Percentiles rank a stretch among this genome's conserved stretches.
Evolutionary conservation across 2,888 invertebrate genomes (phyloP).

Genomic region (Drosophila pegasa): DNA sequence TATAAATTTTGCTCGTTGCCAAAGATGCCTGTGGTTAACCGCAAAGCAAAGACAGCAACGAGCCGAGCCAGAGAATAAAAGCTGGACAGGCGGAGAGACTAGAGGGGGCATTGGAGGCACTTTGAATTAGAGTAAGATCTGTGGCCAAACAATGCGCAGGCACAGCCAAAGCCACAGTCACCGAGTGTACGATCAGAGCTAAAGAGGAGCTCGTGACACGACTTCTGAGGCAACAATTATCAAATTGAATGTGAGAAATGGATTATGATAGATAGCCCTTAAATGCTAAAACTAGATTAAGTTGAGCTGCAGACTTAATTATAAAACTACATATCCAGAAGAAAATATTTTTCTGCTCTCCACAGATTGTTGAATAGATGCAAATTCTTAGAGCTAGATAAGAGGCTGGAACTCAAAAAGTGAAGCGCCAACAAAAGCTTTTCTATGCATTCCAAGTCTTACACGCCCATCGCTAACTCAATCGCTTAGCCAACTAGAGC

Average conservation of each 20-base stretch:
- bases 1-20: conserved; percentile 73
- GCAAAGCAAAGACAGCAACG: conserved; percentile 37
- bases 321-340: too few relatives aligned
- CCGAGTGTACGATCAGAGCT: conserved; percentile 9
- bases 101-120: conserved; percentile 19
- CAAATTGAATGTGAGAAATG: background rate
- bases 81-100: background rate
- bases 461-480: background rate
- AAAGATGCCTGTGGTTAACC: conserved; percentile 76
- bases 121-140: conserved; percentile 59
- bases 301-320: too few relatives aligned
- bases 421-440: too few relatives aligned
- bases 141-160: conserved; percentile 54
- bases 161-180: conserved; percentile 34
- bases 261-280: too few relatives aligned
- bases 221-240: background rate
- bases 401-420: too few relatives aligned
- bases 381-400: too few relatives aligned
- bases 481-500: conserved; percentile 6
- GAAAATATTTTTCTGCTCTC: too few relatives aligned
- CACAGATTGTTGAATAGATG: too few relatives aligned
- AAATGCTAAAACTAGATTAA: too few relatives aligned
- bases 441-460: too few relatives aligned
- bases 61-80: background rate
- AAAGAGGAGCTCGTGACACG: conserved; percentile 14